Evolutionary conservation across 2,113 vertebrate genomes (phyloP).

Genomic region (Lichenostomus cassidix): DNA sequence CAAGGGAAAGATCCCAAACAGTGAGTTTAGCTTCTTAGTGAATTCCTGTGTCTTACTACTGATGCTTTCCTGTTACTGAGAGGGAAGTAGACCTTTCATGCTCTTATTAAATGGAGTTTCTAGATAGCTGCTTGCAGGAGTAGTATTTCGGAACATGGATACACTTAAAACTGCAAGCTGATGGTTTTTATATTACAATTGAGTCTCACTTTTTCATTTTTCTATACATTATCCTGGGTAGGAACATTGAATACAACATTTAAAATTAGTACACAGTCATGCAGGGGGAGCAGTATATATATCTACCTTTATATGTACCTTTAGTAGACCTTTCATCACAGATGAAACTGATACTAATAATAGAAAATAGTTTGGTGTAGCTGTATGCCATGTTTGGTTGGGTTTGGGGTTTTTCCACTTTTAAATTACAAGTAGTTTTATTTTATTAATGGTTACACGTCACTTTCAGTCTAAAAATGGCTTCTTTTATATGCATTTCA

Average conservation of each 20-base stretch:
- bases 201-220: not conserved
- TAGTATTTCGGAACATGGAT: not conserved
- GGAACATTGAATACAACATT: not conserved
- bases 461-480: not conserved
- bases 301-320: too few relatives aligned
- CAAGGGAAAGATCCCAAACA: not conserved
- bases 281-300: not conserved
- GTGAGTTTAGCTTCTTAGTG: not conserved
- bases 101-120: not conserved
- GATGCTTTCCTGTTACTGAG: not conserved
- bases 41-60: not conserved
- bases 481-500: not conserved
- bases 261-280: not conserved
- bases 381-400: fast-evolving
- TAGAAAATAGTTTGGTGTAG: not conserved
- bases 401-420: not conserved
- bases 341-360: not conserved
- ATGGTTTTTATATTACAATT: not conserved
- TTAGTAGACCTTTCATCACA: not conserved
- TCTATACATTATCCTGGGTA: fast-evolving
- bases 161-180: not conserved
- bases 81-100: not conserved
- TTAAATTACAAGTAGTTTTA: not conserved
- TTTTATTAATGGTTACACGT: not conserved
- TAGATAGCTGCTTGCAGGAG: not conserved